Percentiles rank a stretch among this genome's conserved stretches.
Conservation (phyloP, 2,888 invertebrate species). For the Busseola fusca region DNA sequence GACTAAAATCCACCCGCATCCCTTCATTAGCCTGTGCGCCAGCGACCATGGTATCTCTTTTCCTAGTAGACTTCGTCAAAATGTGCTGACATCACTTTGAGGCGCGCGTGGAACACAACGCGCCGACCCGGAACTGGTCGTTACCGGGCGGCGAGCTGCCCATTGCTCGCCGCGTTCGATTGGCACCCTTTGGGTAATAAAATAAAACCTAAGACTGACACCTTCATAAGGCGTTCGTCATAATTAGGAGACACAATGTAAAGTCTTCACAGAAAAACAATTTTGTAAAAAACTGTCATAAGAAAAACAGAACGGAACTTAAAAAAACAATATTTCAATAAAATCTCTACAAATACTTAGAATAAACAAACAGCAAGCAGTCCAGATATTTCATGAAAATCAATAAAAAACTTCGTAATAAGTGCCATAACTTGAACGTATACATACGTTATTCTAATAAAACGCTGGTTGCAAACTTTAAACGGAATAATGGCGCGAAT, state of each 20-base stretch:
- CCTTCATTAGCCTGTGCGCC: too few relatives aligned
- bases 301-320: neutral
- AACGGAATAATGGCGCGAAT: constrained; percentile 61
- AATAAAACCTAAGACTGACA: neutral
- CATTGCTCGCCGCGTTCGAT: too few relatives aligned
- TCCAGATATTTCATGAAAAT: constrained; percentile 14
- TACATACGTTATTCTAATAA: constrained; percentile 55
- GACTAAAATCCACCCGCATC: too few relatives aligned
- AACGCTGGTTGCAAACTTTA: constrained; percentile 60
- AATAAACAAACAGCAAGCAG: neutral
- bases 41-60: too few relatives aligned
- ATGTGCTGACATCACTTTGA: too few relatives aligned
- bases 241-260: neutral
- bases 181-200: neutral
- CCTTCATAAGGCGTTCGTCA: neutral
- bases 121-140: too few relatives aligned
- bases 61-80: too few relatives aligned
- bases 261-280: neutral
- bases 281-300: neutral
- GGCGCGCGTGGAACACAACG: too few relatives aligned
- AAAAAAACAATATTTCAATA: neutral
- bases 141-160: too few relatives aligned
- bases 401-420: constrained; percentile 22
- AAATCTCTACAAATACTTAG: neutral
- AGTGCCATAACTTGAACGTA: constrained; percentile 26